phyloP scores from a whole-genome alignment of 2,888 invertebrate genomes.

The Drosophila pegasa region DNA sequence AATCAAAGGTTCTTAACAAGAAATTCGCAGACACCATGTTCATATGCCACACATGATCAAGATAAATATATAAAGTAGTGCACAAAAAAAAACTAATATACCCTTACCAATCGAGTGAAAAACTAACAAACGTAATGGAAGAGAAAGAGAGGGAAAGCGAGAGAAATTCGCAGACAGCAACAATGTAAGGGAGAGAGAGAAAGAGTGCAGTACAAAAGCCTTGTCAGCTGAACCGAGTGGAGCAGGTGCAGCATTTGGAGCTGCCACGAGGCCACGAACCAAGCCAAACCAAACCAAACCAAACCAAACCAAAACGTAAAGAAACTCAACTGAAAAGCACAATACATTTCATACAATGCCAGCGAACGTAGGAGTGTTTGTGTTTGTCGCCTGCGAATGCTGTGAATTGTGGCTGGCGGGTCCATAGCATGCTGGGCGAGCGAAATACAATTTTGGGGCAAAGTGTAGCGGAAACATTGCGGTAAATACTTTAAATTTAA shows the following conservation, averaged over 20 bases:
- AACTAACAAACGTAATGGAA: conserved; percentile 11
- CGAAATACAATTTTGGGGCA: conserved; percentile 69
- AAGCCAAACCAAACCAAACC: conserved; percentile 38
- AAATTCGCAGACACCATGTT: background rate
- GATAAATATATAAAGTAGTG: background rate
- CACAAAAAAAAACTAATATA: conserved; percentile 14
- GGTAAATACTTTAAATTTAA: conserved; percentile 77
- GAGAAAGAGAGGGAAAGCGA: background rate
- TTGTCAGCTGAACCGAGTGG: conserved; percentile 34
- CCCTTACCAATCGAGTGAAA: conserved; percentile 16
- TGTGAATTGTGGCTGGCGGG: conserved; percentile 33
- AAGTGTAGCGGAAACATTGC: conserved; percentile 77
- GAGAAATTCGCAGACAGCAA: background rate
- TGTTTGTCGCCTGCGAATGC: conserved; percentile 35
- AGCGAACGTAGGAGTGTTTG: conserved; percentile 7
- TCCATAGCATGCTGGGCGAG: conserved; percentile 15
- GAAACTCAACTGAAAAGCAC: conserved; percentile 53
- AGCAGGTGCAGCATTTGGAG: conserved; percentile 30
- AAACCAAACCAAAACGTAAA: conserved; percentile 34
- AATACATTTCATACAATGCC: conserved; percentile 53
- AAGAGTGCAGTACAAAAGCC: conserved; percentile 19
- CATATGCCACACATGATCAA: background rate
- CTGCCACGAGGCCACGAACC: conserved; percentile 29
- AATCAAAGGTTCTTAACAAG: no score
- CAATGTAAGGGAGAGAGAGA: background rate